Conservation (phyloP, 1,140 invertebrate genomes). For the Rhynchophorus ferrugineus region DNA sequence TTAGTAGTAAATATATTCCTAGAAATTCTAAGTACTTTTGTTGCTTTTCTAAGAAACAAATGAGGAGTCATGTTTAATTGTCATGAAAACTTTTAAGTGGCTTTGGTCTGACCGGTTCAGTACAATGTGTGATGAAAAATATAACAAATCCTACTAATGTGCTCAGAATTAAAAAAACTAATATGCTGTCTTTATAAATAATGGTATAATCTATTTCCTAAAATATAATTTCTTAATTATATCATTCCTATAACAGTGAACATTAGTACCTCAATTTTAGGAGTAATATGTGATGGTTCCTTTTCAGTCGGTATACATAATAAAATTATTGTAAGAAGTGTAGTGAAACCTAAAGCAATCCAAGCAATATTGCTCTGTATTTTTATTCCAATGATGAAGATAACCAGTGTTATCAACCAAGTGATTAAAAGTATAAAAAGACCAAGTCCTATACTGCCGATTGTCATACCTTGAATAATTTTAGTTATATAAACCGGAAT, state of each 20-base stretch:
- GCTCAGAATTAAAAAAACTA: constrained; percentile 44
- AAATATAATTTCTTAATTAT: constrained; percentile 28
- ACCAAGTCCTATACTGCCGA: constrained; percentile 49
- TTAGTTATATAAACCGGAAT: background rate
- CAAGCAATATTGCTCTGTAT: constrained; percentile 49
- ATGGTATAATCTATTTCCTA: constrained; percentile 52
- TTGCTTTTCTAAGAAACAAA: constrained; percentile 11
- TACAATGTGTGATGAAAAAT: constrained; percentile 46
- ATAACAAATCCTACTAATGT: constrained; percentile 42
- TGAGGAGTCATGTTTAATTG: constrained; percentile 22
- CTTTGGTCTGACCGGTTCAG: constrained; percentile 42
- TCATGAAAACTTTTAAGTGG: constrained; percentile 29
- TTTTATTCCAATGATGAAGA: constrained; percentile 49
- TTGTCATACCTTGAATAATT: constrained; percentile 35
- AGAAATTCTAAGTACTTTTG: constrained; percentile 5
- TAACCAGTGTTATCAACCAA: constrained; percentile 46
- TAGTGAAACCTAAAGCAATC: constrained; percentile 42
- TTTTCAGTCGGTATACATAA: constrained; percentile 46
- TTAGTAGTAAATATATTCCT: constrained; percentile 25
- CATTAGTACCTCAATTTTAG: constrained; percentile 25
- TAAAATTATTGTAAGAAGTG: constrained; percentile 46
- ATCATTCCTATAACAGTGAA: background rate
- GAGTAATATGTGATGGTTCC: constrained; percentile 37
- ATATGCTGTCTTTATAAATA: constrained; percentile 46
- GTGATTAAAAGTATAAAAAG: constrained; percentile 49